These are phyloP conservation scores for Parasteatoda lunata DNA, from an alignment of 2,888 invertebrate species.

Conservation along the genomic window DNA sequence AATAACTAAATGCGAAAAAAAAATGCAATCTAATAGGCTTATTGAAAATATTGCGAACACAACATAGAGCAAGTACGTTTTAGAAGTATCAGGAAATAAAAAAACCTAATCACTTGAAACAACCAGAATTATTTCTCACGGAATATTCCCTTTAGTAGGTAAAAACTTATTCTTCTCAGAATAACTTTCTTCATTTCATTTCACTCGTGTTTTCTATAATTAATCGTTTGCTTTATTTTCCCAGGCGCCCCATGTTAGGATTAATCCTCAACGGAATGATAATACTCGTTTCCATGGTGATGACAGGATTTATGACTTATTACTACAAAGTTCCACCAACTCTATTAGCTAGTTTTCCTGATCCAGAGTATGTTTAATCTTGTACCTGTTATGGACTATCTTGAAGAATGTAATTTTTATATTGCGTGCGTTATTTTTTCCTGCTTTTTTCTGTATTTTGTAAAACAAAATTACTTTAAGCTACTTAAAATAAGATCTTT, in stretches of 20 bases:
- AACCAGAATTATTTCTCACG: too few species aligned
- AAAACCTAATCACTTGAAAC: too few species aligned
- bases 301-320: conserved; percentile 59
- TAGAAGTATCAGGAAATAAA: too few species aligned
- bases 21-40: too few species aligned
- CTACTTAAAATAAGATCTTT: too few species aligned
- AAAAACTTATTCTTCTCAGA: too few species aligned
- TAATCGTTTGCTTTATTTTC: neutral
- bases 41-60: too few species aligned
- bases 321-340: conserved; percentile 64
- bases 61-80: too few species aligned
- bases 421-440: neutral
- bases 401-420: neutral
- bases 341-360: conserved; percentile 54
- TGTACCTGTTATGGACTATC: neutral
- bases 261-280: conserved; percentile 57
- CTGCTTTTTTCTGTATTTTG: too few species aligned
- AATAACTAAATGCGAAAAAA: too few species aligned
- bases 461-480: too few species aligned
- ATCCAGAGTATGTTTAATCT: conserved; percentile 53
- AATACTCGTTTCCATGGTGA: conserved; percentile 60
- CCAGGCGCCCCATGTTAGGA: conserved; percentile 49
- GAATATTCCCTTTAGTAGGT: too few species aligned
- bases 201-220: neutral
- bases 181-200: neutral